Evolutionary conservation across 2,113 vertebrate genomes (phyloP), one percentile per base, ranked within the genome.

Genomic region (Phylloscopus trochilus): DNA sequence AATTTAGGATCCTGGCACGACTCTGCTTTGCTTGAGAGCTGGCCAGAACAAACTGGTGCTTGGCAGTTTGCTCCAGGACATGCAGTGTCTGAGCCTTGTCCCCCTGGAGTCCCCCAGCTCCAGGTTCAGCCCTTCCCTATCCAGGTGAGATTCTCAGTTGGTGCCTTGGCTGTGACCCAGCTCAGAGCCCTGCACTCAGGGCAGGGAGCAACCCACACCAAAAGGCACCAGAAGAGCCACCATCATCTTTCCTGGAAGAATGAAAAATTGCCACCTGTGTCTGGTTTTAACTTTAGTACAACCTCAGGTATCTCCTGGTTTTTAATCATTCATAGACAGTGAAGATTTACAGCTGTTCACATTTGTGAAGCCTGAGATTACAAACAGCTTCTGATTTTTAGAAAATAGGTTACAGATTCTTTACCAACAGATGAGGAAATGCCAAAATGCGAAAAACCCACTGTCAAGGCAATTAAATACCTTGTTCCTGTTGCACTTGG

Each of bases 61-160:
- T 70, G 85, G 81, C 47, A 62, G 5, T 10, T 64, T 37, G 7
- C 46, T 17, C 19, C 72, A 69, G 64, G 49, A 10, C 16, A 17
- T 11, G 44, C 1, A 6, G 47, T 15, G 23, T 22, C 66, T 39
- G 69, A 78, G 35, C 15, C 15, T 17, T 31, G 9, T 30, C 7
- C 4, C 3, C 1, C 1, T 1, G 0, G 26, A 10, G 10, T 6
- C 15, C 69, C 43, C 16, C 27, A 16, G 1, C 33, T 27, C 56
- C 66, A 15, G 73, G 43, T 16, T 26, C 59, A 49, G 43, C 3
- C 69, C 51, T 15, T 47, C 41, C 47, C 30, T 43, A 28, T 9
- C 9, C 0, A 0, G 44, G 44, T 3, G 7, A 60, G 41, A 30
- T 22, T 11, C 11, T 21, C 51, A 16, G 20, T 0, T 4, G 2